Base-by-base conservation (phyloP, 2,113 vertebrate genomes). In the Actinemys pallida region DNA sequence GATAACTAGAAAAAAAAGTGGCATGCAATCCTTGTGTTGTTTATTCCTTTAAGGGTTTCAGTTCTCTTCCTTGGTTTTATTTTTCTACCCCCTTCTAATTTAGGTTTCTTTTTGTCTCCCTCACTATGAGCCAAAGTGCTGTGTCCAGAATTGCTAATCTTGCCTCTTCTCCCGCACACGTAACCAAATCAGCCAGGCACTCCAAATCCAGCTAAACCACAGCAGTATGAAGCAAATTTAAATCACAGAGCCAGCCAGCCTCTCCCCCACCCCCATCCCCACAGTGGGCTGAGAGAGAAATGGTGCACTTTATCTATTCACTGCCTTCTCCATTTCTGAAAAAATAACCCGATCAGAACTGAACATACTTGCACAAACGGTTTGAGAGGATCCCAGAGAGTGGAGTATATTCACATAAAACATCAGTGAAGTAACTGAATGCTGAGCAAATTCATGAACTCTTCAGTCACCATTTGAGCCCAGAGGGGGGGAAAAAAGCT, bases 1-100 rank as follows among this genome's bases (percentile, higher is more conserved):
- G 81, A 97, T 87, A 75, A 56, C 81, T 83, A 75, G 20, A 35
- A 90, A 39, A 78, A 93, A 95, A 91, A 59, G 13, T 83, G 47
- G 75, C 0, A 1, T 17, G 24, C 0, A 3, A 53, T 24, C 20
- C 86, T 59, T 62, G 42, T 57, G 94, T 81, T 92, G 83, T 92
- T 97, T 95, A 90, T 52, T 76, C 90, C 95, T 53, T 92, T 5
- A 0, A 29, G 7, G 31, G 27, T 16, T 8, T 42, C 17, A 19
- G 53, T 95, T 88, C 31, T 2, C 89, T 95, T 92, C 90, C 50
- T 91, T 0, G 3, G 31, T 95, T 95, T 94, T 78, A 10, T 13
- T 82, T 39, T 82, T 49, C 83, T 22, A 83, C 84, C 84, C 78
- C 86, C 27, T 76, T 75, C 84, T 84, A 90, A 39, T 95, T 92